Evolutionary conservation across 92 coral and sea anemone genomes (phyloP), one percentile per base, ranked within the genome.

Genomic region (Porites evermanni): DNA sequence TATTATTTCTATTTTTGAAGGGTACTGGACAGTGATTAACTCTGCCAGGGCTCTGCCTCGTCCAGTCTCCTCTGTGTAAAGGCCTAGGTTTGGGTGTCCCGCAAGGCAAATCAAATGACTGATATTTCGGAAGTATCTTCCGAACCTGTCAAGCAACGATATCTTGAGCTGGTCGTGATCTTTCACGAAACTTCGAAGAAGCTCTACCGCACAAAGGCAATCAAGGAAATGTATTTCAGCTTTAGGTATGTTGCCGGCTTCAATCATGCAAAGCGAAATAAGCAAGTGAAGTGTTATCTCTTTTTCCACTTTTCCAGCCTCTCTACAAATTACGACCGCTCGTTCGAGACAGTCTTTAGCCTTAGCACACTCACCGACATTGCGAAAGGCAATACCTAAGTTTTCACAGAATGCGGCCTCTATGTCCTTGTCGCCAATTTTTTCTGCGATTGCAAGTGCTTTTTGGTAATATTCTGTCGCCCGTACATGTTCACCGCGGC

Each of bases 1-100:
- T 26, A 26, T 1, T 26, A 26, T 75, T 53, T 8, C 65, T 18
- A 54, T n/a, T 12, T 26, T 26, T 26, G 29, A 26, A 26, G 64
- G 19, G 29, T 75, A 75, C 26, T 74, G 64, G 13, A 1, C 9
- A 50, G 78, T 7, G 47, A 74, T 11, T 52, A 53, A 1, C 12
- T 74, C 78, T 12, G 78, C 60, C 8, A 74, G 61, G 19, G 78
- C 78, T 4, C 78, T 51, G 24, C 29, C 66, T 9, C 79, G 63
- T 12, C 79, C 65, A 53, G 56, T 50, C 47, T 75, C 79, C 56
- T 20, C 7, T 21, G 21, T 8, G 8, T 56, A 21, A 6, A 75
- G 52, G 6, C 19, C 18, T 16, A n/a, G 18, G 7, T 1, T 64
- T 64, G 29, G 29, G 29, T 26, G 29, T 16, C 18, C 17, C 4